These are phyloP conservation scores for Eudemis profundana DNA, from an alignment of 2,888 invertebrate genomes.

Conservation along the genomic window DNA sequence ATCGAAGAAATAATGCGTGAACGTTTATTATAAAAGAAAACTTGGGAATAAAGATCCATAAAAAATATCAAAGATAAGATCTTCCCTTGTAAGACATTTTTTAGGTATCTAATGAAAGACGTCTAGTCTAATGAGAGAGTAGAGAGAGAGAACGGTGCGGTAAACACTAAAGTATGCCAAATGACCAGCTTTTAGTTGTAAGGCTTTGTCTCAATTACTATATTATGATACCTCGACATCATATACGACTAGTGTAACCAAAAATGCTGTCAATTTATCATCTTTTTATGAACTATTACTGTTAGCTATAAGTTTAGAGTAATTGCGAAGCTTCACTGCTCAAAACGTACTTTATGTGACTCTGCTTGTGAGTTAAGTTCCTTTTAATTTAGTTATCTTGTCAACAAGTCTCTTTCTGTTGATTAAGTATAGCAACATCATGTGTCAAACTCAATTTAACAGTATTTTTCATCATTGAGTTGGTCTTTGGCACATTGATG, in stretches of 20 bases:
- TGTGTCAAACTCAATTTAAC: conserved; percentile 10
- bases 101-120: too few species aligned
- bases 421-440: conserved; percentile 8
- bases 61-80: too few species aligned
- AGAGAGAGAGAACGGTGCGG: too few species aligned
- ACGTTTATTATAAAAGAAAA: neutral
- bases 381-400: conserved; percentile 52
- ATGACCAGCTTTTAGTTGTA: conserved; percentile 67
- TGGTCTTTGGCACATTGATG: conserved; percentile 8
- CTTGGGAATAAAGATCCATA: neutral
- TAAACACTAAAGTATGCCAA: conserved; percentile 50
- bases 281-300: conserved; percentile 74
- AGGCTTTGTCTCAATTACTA: conserved; percentile 79
- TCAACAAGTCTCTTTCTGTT: conserved; percentile 51
- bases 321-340: conserved; percentile 66
- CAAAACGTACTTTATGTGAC: conserved; percentile 52
- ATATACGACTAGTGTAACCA: conserved; percentile 74
- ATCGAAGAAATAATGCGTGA: too few species aligned
- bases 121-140: too few species aligned
- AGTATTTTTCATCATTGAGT: neutral
- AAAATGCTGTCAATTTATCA: conserved; percentile 82
- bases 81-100: too few species aligned
- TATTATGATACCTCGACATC: conserved; percentile 57
- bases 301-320: conserved; percentile 65
- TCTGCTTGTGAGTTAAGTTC: conserved; percentile 44